These are phyloP conservation scores for Platichthys flesus DNA, from an alignment of 2,113 vertebrate genomes.

Conservation along the genomic window DNA sequence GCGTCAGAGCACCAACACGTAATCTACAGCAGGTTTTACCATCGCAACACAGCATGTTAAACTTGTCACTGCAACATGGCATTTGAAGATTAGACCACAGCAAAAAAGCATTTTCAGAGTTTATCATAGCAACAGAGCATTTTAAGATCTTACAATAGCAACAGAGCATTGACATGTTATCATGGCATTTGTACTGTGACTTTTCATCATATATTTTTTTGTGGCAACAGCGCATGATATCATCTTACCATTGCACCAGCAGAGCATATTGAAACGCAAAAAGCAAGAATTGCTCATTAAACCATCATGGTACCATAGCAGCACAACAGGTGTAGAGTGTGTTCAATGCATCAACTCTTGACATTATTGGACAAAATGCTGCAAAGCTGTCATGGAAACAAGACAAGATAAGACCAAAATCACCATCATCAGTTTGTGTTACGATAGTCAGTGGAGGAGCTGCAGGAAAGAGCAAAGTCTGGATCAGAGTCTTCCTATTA, in stretches of 20 bases:
- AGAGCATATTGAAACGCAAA: constrained; percentile 36
- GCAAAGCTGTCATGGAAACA: constrained; percentile 20
- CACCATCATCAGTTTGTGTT: constrained; percentile 26
- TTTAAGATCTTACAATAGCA: constrained; percentile 25
- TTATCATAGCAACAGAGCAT: constrained; percentile 36
- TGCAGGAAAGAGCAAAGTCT: constrained; percentile 34
- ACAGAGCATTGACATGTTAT: constrained; percentile 22
- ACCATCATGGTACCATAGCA: constrained; percentile 43
- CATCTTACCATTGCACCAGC: constrained; percentile 34
- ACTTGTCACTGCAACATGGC: constrained; percentile 28
- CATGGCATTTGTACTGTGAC: background rate
- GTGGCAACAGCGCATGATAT: constrained; percentile 33
- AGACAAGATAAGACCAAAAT: constrained; percentile 1
- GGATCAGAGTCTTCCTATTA: constrained; percentile 15
- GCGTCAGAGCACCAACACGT: constrained; percentile 29
- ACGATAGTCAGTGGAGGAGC: constrained; percentile 30
- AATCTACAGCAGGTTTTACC: constrained; percentile 5
- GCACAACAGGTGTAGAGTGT: constrained; percentile 27
- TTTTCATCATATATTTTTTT: constrained; percentile 2
- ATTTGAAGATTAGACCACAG: constrained; percentile 7
- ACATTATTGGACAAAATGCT: constrained; percentile 50
- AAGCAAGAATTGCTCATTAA: constrained; percentile 32
- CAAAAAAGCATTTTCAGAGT: too few relatives aligned
- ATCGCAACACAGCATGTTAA: constrained; percentile 27
- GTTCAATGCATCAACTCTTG: constrained; percentile 42